phyloP scores from a whole-genome alignment of 2,888 invertebrate genomes.

The Steinernema scapterisci region DNA sequence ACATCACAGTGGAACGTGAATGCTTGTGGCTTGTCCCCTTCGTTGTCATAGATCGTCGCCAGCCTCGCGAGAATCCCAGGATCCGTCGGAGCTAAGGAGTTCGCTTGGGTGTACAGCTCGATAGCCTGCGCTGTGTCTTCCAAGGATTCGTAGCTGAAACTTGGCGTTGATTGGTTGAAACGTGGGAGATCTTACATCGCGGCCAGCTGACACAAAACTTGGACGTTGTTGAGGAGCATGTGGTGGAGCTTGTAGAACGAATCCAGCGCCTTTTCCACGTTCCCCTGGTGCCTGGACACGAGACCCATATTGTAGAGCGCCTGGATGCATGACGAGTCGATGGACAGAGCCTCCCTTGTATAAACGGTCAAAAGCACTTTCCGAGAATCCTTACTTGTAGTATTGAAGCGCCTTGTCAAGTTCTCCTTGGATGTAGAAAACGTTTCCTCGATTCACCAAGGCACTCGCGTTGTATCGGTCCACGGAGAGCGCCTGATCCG shows the following conservation, averaged over 20 bases:
- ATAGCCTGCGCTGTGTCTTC: slow-evolving; percentile 73
- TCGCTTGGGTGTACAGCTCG: slow-evolving; percentile 75
- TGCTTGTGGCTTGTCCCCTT: slow-evolving; percentile 88
- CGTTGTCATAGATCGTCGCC: slow-evolving; percentile 85
- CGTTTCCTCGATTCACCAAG: slow-evolving; percentile 79
- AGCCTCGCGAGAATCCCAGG: slow-evolving; percentile 85
- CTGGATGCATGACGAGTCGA: slow-evolving; percentile 79
- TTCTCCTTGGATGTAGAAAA: slow-evolving; percentile 75
- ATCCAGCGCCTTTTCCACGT: slow-evolving; percentile 79
- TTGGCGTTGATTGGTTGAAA: background rate
- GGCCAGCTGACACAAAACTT: slow-evolving; percentile 80
- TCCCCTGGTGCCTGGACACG: slow-evolving; percentile 76
- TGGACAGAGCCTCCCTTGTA: slow-evolving; percentile 78
- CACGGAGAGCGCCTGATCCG: slow-evolving; percentile 77
- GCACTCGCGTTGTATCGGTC: slow-evolving; percentile 81
- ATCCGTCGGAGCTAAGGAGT: slow-evolving; percentile 85
- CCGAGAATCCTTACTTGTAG: slow-evolving; percentile 43
- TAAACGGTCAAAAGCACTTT: background rate
- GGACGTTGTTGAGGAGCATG: slow-evolving; percentile 77
- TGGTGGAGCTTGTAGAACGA: slow-evolving; percentile 80
- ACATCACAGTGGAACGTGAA: slow-evolving; percentile 73
- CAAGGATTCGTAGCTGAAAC: slow-evolving; percentile 74
- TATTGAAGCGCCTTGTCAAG: slow-evolving; percentile 51
- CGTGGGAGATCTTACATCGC: slow-evolving; percentile 71
- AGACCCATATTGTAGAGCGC: slow-evolving; percentile 70